phyloP scores from a whole-genome alignment of 2,797 vertebrate genomes.

The Pipistrellus kuhlii region DNA sequence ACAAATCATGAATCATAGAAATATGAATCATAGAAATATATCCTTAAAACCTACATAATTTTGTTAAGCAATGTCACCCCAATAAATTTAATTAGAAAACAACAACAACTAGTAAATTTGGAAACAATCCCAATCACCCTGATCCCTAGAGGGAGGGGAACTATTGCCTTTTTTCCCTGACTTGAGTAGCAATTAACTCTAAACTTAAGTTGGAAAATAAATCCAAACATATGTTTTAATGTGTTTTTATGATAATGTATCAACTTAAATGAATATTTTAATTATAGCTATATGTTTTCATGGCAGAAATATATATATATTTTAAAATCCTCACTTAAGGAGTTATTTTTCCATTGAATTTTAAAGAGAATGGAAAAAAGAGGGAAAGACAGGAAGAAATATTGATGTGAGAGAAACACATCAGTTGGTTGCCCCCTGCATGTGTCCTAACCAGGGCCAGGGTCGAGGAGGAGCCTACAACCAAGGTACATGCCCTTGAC shows the following conservation, averaged over 20 bases:
- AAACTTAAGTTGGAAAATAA: not conserved
- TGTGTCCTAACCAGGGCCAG: no score
- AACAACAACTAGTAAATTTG: not conserved
- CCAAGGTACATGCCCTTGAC: no score
- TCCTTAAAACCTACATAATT: not conserved
- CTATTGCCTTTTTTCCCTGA: not conserved
- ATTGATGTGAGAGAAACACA: no score
- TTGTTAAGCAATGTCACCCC: not conserved
- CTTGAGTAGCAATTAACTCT: not conserved
- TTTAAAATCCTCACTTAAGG: no score
- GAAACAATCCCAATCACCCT: not conserved
- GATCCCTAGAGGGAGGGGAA: not conserved
- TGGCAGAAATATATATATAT: not conserved
- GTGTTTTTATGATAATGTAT: not conserved
- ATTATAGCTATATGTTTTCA: slow-evolving; percentile 22
- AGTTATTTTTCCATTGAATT: no score
- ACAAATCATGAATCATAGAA: not conserved
- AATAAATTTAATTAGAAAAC: not conserved
- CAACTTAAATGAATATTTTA: not conserved
- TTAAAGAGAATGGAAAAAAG: no score
- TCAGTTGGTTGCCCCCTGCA: no score
- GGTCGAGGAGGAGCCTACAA: no score
- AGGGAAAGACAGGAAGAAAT: no score
- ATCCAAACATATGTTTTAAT: not conserved
- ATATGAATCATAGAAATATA: not conserved